Evolutionary conservation across 92 coral and sea anemone species (phyloP).

Genomic region (Parazoanthus swiftii): DNA sequence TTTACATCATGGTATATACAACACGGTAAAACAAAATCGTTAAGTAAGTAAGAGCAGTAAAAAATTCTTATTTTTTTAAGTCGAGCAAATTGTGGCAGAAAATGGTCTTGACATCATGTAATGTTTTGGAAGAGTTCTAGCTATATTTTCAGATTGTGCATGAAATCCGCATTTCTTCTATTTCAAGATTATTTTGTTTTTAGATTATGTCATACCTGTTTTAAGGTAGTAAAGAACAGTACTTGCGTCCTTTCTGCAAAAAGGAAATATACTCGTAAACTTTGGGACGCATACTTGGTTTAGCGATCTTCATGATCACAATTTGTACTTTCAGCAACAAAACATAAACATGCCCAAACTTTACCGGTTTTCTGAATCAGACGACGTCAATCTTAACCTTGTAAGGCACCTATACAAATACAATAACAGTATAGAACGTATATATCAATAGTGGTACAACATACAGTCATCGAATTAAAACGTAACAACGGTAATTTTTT

Average conservation of each 20-base stretch:
- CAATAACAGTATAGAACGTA: background rate
- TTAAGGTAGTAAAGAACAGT: slow-evolving; percentile 76
- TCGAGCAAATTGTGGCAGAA: too few relatives aligned
- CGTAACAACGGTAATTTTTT: background rate
- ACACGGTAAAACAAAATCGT: too few relatives aligned
- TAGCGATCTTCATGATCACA: background rate
- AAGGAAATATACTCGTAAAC: background rate
- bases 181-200: too few relatives aligned
- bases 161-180: background rate
- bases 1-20: too few relatives aligned
- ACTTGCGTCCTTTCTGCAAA: slow-evolving; percentile 69
- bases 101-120: too few relatives aligned
- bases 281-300: background rate
- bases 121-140: too few relatives aligned
- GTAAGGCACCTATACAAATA: slow-evolving; percentile 14
- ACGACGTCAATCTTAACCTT: slow-evolving; percentile 19
- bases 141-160: too few relatives aligned
- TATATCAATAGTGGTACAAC: background rate
- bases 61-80: background rate
- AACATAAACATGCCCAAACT: background rate
- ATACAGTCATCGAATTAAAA: background rate
- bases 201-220: slow-evolving; percentile 57
- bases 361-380: slow-evolving; percentile 39
- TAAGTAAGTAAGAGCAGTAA: too few relatives aligned
- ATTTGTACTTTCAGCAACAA: background rate